These are phyloP conservation scores for Amblyjoppa fuscipennis DNA, from an alignment of 2,888 invertebrate species.

Conservation along the genomic window DNA sequence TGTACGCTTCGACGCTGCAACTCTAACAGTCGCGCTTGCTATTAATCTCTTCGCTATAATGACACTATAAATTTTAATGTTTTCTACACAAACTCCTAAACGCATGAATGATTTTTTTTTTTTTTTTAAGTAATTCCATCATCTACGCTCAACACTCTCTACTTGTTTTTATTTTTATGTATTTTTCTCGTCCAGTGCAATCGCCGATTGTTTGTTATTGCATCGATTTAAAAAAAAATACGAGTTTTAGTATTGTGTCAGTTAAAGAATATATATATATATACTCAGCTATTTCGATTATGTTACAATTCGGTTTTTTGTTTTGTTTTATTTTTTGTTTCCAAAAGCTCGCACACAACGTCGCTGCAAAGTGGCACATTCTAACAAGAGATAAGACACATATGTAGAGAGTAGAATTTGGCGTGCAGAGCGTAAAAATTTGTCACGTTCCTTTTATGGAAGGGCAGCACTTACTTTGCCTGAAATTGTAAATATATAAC, in stretches of 20 bases:
- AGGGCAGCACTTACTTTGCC: conserved; percentile 30
- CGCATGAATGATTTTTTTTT: background rate
- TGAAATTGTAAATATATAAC: conserved; percentile 22
- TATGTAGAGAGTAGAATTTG: conserved; percentile 50
- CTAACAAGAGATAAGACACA: conserved; percentile 55
- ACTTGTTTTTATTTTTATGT: background rate
- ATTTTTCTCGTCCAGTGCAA: conserved; percentile 1
- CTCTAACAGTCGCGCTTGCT: conserved; percentile 30
- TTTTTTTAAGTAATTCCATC: conserved; percentile 14
- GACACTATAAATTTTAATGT: conserved; percentile 16
- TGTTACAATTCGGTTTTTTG: conserved; percentile 2
- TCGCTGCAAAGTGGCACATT: conserved; percentile 67
- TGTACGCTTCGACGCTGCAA: conserved; percentile 36
- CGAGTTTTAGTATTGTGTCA: conserved; percentile 5
- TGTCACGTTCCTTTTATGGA: conserved; percentile 10
- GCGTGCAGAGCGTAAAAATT: conserved; percentile 35
- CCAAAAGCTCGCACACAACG: conserved; percentile 41
- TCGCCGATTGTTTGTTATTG: background rate
- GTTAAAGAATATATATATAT: background rate
- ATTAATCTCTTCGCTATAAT: conserved; percentile 53
- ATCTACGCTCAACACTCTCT: conserved; percentile 10
- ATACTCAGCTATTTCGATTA: background rate
- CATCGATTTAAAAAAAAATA: background rate
- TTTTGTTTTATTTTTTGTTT: conserved; percentile 2
- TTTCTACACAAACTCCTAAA: conserved; percentile 34